phyloP scores from a whole-genome alignment of 2,888 invertebrate species.

The Dryocosmus kuriphilus region DNA sequence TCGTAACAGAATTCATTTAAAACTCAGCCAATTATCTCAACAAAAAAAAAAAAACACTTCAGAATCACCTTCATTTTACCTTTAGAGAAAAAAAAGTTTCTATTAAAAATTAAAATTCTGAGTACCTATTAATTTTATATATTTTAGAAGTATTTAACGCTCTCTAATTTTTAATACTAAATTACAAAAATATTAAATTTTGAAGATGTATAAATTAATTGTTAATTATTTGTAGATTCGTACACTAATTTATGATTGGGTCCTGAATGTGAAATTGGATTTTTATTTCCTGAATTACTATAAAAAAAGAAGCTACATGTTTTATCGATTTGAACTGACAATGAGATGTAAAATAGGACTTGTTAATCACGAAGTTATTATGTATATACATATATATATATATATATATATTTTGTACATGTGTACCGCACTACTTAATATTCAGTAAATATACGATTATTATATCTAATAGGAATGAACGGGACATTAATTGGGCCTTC shows the following conservation, averaged over 20 bases:
- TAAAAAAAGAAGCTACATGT: background rate
- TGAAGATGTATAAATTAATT: background rate
- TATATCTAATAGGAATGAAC: conserved; percentile 40
- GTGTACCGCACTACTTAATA: conserved; percentile 71
- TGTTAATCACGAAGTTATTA: conserved; percentile 49
- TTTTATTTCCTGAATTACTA: conserved; percentile 7
- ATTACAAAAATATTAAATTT: background rate
- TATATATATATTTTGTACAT: conserved; percentile 72
- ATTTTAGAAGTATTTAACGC: background rate
- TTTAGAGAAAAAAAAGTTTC: background rate
- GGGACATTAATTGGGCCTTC: conserved; percentile 48
- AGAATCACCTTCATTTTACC: background rate
- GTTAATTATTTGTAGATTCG: background rate
- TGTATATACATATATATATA: too few species aligned
- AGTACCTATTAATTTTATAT: background rate
- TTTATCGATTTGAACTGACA: too few species aligned
- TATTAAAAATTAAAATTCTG: background rate
- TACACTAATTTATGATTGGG: background rate
- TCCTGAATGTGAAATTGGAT: background rate
- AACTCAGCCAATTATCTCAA: background rate
- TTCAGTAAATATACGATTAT: conserved; percentile 35
- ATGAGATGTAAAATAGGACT: background rate
- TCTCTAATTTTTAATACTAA: background rate
- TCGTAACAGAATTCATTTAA: conserved; percentile 79
- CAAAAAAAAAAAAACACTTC: background rate